Evolutionary conservation across 2,797 vertebrate species (phyloP), one percentile per base, ranked within the genome.

Genomic region (Setipinna tenuifilis): DNA sequence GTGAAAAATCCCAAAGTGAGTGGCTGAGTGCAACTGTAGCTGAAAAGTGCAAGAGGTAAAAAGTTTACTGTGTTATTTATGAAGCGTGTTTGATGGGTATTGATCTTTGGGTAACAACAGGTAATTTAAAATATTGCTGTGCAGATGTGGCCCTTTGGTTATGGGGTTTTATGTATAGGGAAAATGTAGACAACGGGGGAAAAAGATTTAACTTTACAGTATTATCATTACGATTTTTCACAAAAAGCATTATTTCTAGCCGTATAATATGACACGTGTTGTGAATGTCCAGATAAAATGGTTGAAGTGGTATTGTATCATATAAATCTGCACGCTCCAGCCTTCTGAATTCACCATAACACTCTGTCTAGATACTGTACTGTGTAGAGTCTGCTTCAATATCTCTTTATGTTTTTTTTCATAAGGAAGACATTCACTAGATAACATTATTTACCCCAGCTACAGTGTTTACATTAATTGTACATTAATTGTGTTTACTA

Each of bases 11-110:
- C 71, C 71, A 78, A 44, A 78, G 71, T 44, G 71, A 19, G 31
- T 78, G 44, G 71, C 35, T n/a, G 35, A 21, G 71, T 44, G 71
- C 19, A 44, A 78, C 71, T 41, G 6, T 21, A 44, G 35, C 71
- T 78, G 35, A 78, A 44, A 41, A 78, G 23, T 6, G 23, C 35
- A 44, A 19, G 28, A 75, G 71, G 71, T 78, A 78, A 78, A 78
- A 78, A 78, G 71, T 78, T 78, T 78, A 78, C 71, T 78, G 71
- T 21, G 35, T 10, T 78, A 44, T 78, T 78, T 41, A 78, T 44
- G 71, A 19, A 44, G 31, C 35, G 17, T 78, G 35, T 41, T 78
- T 78, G 71, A 78, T 78, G 31, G 35, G 71, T 44, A 78, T 44
- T 78, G 17, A 78, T 78, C 35, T 21, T 41, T 78, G 71, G 71